These are phyloP conservation scores for Heterochromis multidens DNA, from an alignment of 2,113 vertebrate genomes.

Conservation along the genomic window DNA sequence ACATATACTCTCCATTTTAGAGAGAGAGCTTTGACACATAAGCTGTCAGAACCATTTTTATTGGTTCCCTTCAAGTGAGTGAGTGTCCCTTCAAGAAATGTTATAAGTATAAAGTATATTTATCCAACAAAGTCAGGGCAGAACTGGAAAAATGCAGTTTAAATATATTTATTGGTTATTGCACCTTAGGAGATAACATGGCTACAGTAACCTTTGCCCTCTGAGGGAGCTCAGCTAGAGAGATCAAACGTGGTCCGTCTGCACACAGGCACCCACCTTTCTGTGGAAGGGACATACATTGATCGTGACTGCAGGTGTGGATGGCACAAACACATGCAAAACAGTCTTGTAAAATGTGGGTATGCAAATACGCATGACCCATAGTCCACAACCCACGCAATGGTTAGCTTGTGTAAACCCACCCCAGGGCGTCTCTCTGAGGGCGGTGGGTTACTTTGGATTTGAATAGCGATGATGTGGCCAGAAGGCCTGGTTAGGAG, in stretches of 20 bases:
- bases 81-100: neutral
- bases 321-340: conserved; percentile 22
- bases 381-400: neutral
- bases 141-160: neutral
- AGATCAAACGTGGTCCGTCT: conserved; percentile 34
- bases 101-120: neutral
- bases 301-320: conserved; percentile 7
- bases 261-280: neutral
- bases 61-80: neutral
- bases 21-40: neutral
- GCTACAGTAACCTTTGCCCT: conserved; percentile 15
- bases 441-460: neutral
- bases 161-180: neutral
- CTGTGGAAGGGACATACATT: conserved; percentile 24
- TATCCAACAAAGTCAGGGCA: neutral
- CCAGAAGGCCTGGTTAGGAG: neutral
- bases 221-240: neutral
- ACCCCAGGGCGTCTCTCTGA: neutral
- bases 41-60: neutral
- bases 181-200: neutral
- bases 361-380: neutral
- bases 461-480: conserved; percentile 32
- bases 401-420: neutral
- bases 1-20: neutral
- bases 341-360: neutral